These are phyloP conservation scores for Triplophysa bombifrons DNA, from an alignment of 2,797 vertebrate genomes.

Conservation along the genomic window DNA sequence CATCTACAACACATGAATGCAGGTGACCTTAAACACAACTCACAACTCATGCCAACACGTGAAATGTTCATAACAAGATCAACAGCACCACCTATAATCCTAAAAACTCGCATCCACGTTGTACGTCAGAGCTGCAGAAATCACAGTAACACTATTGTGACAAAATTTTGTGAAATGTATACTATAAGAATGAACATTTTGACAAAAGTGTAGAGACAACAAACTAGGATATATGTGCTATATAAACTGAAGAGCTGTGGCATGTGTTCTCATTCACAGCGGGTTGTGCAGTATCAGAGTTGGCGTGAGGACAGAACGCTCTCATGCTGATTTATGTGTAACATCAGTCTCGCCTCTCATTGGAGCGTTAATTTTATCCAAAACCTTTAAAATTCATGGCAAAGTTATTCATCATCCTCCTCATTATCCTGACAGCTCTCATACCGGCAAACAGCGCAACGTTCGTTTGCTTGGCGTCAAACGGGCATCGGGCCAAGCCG, in stretches of 20 bases:
- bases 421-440: conserved; percentile 45
- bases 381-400: conserved; percentile 58
- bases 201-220: too few species aligned
- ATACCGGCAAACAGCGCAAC: conserved; percentile 98
- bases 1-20: conserved; percentile 78
- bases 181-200: too few species aligned
- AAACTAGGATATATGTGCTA: too few species aligned
- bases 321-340: conserved; percentile 54
- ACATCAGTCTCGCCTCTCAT: conserved; percentile 44
- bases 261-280: not conserved
- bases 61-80: not conserved
- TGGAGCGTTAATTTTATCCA: conserved; percentile 46
- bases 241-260: too few species aligned
- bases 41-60: conserved; percentile 3
- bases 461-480: conserved; percentile 99
- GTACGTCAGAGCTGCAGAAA: not conserved
- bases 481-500: conserved; percentile 97
- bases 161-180: too few species aligned
- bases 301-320: not conserved
- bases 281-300: conserved; percentile 13
- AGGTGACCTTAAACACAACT: not conserved
- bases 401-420: conserved; percentile 70
- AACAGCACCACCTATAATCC: not conserved
- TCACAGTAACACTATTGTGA: not conserved
- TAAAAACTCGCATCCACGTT: not conserved